Conservation (phyloP, 2,888 invertebrate genomes). For the Aphodius granarius region DNA sequence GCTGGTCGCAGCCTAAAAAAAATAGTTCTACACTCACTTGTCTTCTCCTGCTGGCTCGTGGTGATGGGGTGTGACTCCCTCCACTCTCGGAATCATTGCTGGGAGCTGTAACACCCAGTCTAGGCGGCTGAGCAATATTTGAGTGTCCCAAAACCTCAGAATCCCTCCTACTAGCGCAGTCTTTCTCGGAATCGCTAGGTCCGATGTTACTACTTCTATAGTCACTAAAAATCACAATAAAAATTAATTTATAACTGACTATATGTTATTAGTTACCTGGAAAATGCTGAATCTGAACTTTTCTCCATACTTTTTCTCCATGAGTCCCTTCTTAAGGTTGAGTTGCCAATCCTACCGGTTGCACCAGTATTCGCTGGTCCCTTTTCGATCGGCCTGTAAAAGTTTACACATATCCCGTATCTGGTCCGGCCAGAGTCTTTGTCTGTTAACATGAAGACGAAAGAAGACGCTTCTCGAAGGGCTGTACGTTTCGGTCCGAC, state of each 20-base stretch:
- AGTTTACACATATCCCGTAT: conserved; percentile 98
- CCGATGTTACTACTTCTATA: conserved; percentile 89
- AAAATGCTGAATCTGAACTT: conserved; percentile 90
- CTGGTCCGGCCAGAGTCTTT: conserved; percentile 95
- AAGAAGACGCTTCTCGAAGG: conserved; percentile 89
- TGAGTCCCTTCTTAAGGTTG: conserved; percentile 77
- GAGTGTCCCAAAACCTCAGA: conserved; percentile 55
- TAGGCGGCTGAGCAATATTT: conserved; percentile 54
- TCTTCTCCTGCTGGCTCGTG: conserved; percentile 76
- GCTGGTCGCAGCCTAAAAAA: background rate
- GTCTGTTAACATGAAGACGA: conserved; percentile 97
- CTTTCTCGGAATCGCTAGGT: conserved; percentile 87
- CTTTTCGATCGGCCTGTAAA: conserved; percentile 89
- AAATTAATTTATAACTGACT: conserved; percentile 6
- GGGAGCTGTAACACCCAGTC: conserved; percentile 66
- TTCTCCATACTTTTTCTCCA: conserved; percentile 92
- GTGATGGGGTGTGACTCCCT: conserved; percentile 84
- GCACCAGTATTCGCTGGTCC: conserved; percentile 44
- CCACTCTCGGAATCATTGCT: conserved; percentile 85
- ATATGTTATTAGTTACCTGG: conserved; percentile 67
- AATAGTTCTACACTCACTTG: conserved; percentile 58
- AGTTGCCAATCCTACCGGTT: conserved; percentile 55
- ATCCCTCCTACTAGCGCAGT: conserved; percentile 74
- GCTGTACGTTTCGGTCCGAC: conserved; percentile 86
- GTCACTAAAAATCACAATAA: conserved; percentile 67